These are phyloP conservation scores for Rhyzopertha dominica DNA, from an alignment of 1,140 invertebrate genomes.

Conservation along the genomic window DNA sequence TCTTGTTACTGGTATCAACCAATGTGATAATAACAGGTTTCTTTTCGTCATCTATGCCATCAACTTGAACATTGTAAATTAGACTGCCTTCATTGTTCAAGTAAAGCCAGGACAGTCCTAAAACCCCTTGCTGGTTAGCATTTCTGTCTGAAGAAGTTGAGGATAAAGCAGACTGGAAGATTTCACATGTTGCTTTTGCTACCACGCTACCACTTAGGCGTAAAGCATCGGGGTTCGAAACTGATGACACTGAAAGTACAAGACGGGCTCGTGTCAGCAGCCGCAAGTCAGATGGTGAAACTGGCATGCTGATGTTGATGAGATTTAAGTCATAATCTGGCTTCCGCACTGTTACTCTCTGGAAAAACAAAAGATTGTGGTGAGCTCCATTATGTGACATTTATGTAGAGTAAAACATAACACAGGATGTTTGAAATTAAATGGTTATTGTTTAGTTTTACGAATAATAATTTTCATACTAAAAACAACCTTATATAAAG, in stretches of 20 bases:
- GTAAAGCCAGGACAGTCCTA: slow-evolving; percentile 72
- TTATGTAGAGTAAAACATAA: neutral
- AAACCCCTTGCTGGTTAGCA: slow-evolving; percentile 40
- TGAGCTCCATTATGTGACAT: neutral
- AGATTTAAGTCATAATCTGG: slow-evolving; percentile 69
- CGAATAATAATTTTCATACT: no score
- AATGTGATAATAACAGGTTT: slow-evolving; percentile 62
- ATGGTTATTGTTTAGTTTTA: no score
- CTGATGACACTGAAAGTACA: slow-evolving; percentile 59
- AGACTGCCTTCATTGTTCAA: slow-evolving; percentile 69
- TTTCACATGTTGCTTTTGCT: slow-evolving; percentile 70
- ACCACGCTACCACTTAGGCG: slow-evolving; percentile 61
- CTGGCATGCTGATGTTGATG: slow-evolving; percentile 66
- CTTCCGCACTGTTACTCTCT: slow-evolving; percentile 53
- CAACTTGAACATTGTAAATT: slow-evolving; percentile 64
- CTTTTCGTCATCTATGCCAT: slow-evolving; percentile 43
- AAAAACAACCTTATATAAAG: no score
- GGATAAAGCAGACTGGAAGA: slow-evolving; percentile 66
- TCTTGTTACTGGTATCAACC: slow-evolving; percentile 62
- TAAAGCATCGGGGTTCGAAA: slow-evolving; percentile 55
- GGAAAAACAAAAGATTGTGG: slow-evolving; percentile 9
- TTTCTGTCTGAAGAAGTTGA: slow-evolving; percentile 46
- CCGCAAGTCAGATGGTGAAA: slow-evolving; percentile 64
- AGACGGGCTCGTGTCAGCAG: slow-evolving; percentile 67
- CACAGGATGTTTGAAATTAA: no score